Evolutionary conservation across 1,140 invertebrate genomes (phyloP), one percentile per base, ranked within the genome.

Genomic region (Diabrotica virgifera): DNA sequence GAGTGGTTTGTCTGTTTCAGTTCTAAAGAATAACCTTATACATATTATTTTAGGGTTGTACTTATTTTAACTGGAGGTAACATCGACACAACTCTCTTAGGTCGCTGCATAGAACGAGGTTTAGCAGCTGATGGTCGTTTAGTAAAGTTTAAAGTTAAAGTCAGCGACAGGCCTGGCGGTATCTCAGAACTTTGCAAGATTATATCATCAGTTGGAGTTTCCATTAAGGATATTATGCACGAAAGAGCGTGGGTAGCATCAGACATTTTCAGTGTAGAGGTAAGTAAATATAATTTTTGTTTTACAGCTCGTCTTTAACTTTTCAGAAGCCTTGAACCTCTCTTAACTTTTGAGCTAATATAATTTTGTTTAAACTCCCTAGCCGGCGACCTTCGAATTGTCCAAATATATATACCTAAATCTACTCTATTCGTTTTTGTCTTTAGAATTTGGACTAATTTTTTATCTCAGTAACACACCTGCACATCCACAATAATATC

Each of bases 211-310:
- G 81, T 90, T 35, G 94, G 94, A 2, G 94, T 94, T 5, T 94
- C 91, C 50, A 94, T 97, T 59, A 97, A 97, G 79, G 94, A 97
- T 73, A 94, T 97, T 62, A 90, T 94, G 78, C 95, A 97, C 78
- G 95, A 97, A 78, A 82, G 95, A 64, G 94, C 95, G 5, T 97
- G 95, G 94, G 85, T 97, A 10, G 87, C 86, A 38, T 87, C 87
- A 5, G 94, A 97, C 78, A 89, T 97, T 11, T 96, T 94, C 77
- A 88, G 90, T 74, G 90, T 92, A 62, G 85, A 89, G 71, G 88
- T 89, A 73, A 76, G 62, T 72, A 5, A 37, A 35, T 12, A 54
- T 5, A 4, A 54, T 54, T 35, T 52, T 53, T 51, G 24, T 50
- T 52, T 5, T 36, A 12, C 52, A 38, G 38, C 9, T n/a, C 46